A percentile compares a stretch with the other conserved stretches of the same genome.
Conservation (phyloP, 1,140 invertebrate species). For the Solen grandis region DNA sequence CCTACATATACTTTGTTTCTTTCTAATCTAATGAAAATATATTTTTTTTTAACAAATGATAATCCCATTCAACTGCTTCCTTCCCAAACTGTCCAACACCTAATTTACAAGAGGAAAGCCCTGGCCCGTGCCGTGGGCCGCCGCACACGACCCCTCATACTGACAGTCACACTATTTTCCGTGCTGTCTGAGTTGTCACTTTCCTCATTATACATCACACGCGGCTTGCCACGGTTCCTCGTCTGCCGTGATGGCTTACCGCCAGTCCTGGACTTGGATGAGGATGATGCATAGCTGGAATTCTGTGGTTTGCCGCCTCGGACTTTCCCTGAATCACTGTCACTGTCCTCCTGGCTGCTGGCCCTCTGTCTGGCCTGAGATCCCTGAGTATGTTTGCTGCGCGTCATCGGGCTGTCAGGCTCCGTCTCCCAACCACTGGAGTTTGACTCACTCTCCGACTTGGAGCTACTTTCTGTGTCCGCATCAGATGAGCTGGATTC, state of each 20-base stretch:
- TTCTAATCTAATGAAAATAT: too few species aligned
- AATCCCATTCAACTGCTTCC: too few species aligned
- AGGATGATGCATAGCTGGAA: not conserved
- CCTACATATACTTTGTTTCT: too few species aligned
- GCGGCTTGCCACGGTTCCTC: conserved; percentile 77
- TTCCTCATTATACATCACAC: conserved; percentile 78
- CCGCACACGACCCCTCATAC: conserved; percentile 91
- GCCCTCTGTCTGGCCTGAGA: conserved; percentile 3
- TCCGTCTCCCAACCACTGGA: conserved; percentile 16
- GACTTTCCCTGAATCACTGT: conserved; percentile 11
- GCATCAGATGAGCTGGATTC: conserved; percentile 16
- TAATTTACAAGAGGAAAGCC: too few species aligned
- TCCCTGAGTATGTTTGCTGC: conserved; percentile 22
- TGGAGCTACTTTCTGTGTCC: conserved; percentile 45
- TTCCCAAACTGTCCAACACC: too few species aligned
- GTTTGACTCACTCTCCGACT: conserved; percentile 1
- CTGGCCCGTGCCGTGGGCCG: conserved; percentile 90
- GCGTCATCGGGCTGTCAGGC: conserved; percentile 16
- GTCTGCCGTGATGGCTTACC: conserved; percentile 60
- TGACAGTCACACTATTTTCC: conserved; percentile 85
- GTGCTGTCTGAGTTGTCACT: conserved; percentile 75
- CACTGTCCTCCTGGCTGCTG: conserved; percentile 32
- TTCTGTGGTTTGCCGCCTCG: conserved; percentile 1
- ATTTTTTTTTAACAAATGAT: too few species aligned
- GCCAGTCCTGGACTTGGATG: conserved; percentile 22